Evolutionary conservation across 2,113 vertebrate species (phyloP), one percentile per base, ranked within the genome.

Genomic region (Amphiprion percula): DNA sequence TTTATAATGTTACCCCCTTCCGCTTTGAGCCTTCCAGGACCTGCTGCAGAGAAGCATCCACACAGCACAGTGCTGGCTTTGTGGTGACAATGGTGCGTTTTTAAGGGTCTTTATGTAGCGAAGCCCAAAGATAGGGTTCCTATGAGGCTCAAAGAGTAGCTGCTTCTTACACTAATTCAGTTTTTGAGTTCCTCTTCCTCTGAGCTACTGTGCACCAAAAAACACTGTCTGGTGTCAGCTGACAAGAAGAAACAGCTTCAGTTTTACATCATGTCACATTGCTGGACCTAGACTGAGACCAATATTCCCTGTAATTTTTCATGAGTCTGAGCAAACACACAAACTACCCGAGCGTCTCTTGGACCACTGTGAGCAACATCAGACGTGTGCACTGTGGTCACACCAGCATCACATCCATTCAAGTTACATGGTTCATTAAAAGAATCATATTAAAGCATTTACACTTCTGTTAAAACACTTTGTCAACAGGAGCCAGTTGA

Each of bases 261-360:
- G 14, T 52, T 67, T 70, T 14, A 1, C 41, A 47, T 74, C 17
- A 65, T 49, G 63, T 33, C 46, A 65, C 53, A 66, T 85, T 54
- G 60, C 24, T 0, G 17, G 52, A 7, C 30, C 19, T 26, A 68
- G 26, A 61, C 39, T 53, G 55, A 68, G 6, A 33, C 21, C 21
- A 21, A 21, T 21, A 1, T 21, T 21, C 21, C 21, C 21, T 21
- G 21, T 21, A 21, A 21, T 21, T 21, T 21, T 21, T 21, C 21
- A 1, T 21, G 21, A 21, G 21, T 21, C 1, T 21, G 21, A 21
- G 21, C 21, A 21, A 21, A 21, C 21, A 21, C 21, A 21, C 21
- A 21, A 21, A 21, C 21, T 21, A 1, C 21, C 21, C 1, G 21
- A 21, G 21, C 21, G 21, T 21, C 21, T 1, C 21, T 21, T 21